phyloP scores from a whole-genome alignment of 2,113 vertebrate genomes.

The Porphyrio hochstetteri region DNA sequence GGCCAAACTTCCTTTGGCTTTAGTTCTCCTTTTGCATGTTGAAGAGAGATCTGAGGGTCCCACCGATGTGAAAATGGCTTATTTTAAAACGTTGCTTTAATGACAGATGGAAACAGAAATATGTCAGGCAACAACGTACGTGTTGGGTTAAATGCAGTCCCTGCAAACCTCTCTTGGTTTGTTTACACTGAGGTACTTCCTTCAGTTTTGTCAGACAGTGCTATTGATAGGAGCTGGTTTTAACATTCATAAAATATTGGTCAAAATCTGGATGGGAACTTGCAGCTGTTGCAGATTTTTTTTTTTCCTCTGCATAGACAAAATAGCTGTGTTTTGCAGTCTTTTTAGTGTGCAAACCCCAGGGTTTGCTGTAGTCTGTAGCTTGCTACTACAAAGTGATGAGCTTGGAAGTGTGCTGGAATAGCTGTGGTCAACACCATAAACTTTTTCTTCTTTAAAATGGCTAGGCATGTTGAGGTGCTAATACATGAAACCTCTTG shows the following conservation, averaged over 20 bases:
- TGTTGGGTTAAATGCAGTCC: fast-evolving
- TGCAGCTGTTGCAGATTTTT: neutral
- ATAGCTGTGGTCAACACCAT: neutral
- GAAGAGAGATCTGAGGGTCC: neutral
- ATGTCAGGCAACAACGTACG: neutral
- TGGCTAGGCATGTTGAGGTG: neutral
- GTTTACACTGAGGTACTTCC: neutral
- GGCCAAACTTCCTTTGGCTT: neutral
- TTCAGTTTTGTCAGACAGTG: neutral
- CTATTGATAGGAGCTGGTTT: neutral
- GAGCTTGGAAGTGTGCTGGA: neutral
- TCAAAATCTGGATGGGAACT: neutral
- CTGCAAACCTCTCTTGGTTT: neutral
- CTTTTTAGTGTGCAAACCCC: neutral
- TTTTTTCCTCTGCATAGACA: neutral
- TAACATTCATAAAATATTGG: neutral
- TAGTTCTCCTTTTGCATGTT: neutral
- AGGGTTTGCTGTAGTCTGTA: neutral
- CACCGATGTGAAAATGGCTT: too few relatives aligned
- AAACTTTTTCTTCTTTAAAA: neutral
- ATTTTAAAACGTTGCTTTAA: neutral
- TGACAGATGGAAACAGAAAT: neutral
- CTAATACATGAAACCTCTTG: neutral
- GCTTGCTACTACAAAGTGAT: neutral
- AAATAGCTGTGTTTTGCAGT: neutral